These are phyloP conservation scores for Scaptomyza caliginosa DNA, from an alignment of 2,888 invertebrate genomes.

Conservation along the genomic window DNA sequence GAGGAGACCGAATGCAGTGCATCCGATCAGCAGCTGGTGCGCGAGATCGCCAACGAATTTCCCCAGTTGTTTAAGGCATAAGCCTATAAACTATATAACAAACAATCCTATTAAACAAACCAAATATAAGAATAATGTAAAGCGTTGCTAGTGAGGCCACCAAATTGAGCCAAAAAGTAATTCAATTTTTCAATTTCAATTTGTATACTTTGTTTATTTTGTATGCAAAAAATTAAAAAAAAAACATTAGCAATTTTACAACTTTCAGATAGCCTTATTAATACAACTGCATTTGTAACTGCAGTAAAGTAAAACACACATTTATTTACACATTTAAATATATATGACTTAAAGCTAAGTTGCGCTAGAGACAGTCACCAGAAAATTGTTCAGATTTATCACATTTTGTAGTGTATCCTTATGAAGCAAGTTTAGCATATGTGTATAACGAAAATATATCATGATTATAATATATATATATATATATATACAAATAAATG, in stretches of 20 bases:
- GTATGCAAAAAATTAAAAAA: too few relatives aligned
- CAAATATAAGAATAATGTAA: slow-evolving; percentile 36
- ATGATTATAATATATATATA: slow-evolving; percentile 14
- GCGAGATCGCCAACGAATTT: slow-evolving; percentile 93
- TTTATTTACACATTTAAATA: slow-evolving; percentile 4
- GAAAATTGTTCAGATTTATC: slow-evolving; percentile 9
- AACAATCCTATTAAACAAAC: slow-evolving; percentile 17
- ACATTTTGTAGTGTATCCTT: slow-evolving; percentile 32
- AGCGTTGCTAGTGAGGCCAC: slow-evolving; percentile 72
- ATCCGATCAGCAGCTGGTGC: slow-evolving; percentile 90
- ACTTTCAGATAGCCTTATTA: slow-evolving; percentile 38
- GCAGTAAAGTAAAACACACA: not conserved
- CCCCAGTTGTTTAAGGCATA: slow-evolving; percentile 90
- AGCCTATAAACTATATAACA: slow-evolving; percentile 9
- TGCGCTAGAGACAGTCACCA: not conserved
- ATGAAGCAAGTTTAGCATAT: slow-evolving; percentile 7
- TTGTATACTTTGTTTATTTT: slow-evolving; percentile 38
- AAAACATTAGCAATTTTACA: slow-evolving; percentile 35
- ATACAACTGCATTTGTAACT: slow-evolving; percentile 35
- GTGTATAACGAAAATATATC: slow-evolving; percentile 9
- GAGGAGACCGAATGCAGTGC: slow-evolving; percentile 91
- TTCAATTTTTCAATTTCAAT: slow-evolving; percentile 33
- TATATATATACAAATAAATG: too few relatives aligned
- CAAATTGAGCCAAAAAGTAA: slow-evolving; percentile 52
- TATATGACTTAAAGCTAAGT: slow-evolving; percentile 3